These are phyloP conservation scores for Parascotia fuliginaria DNA, from an alignment of 2,888 invertebrate species.

Conservation along the genomic window DNA sequence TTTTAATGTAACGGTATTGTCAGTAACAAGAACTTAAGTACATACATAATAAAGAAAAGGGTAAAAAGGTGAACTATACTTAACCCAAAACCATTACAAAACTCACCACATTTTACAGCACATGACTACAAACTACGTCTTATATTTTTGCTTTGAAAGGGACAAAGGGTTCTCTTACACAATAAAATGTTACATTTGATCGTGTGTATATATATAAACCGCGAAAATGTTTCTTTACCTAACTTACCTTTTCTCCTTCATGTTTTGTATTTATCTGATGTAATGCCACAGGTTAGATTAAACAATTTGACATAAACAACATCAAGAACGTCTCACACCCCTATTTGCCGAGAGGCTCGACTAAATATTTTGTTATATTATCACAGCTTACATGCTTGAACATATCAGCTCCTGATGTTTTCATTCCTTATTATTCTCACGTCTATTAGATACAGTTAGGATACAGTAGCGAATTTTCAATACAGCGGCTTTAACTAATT, in stretches of 20 bases:
- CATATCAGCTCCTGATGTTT: conserved; percentile 21
- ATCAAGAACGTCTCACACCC: conserved; percentile 13
- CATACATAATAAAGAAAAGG: neutral
- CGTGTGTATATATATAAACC: conserved; percentile 28
- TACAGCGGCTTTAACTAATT: conserved; percentile 19
- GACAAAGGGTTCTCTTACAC: conserved; percentile 22
- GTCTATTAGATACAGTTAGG: conserved; percentile 10
- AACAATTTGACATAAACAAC: conserved; percentile 39
- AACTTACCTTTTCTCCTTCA: conserved; percentile 4
- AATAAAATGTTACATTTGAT: conserved; percentile 36
- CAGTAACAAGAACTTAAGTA: neutral
- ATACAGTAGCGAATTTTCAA: conserved; percentile 8
- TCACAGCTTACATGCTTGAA: conserved; percentile 26
- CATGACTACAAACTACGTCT: conserved; percentile 11
- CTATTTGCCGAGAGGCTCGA: conserved; percentile 12
- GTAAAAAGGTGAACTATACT: neutral
- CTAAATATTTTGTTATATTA: conserved; percentile 25
- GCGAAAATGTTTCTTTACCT: conserved; percentile 8
- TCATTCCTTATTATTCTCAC: conserved; percentile 2
- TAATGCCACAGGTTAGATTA: conserved; percentile 21
- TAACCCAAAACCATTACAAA: conserved; percentile 5
- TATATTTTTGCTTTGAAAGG: conserved; percentile 17
- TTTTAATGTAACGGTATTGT: neutral
- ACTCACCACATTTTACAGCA: conserved; percentile 7
- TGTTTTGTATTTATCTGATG: conserved; percentile 24